Base-by-base conservation (phyloP, 1,140 invertebrate genomes). In the Drosophila micromelanica region DNA sequence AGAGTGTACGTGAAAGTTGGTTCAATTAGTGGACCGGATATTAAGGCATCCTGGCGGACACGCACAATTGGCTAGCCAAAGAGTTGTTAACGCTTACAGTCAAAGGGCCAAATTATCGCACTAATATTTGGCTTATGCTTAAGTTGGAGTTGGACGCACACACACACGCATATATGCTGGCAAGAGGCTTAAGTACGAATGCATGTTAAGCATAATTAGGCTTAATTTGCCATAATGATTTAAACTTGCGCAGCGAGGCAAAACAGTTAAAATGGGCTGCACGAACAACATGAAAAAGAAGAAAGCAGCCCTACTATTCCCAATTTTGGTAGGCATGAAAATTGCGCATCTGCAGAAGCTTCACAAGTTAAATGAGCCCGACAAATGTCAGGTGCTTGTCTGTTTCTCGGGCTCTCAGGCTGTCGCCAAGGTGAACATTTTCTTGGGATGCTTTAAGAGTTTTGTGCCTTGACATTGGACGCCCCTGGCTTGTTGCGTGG, bases 181-280 rank as follows among this genome's bases (percentile, higher is more conserved):
- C 11, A 6, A 40, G 63, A 23, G 72, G 49, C 60, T 48, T 78
- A 89, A 86, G 82, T 86, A 77, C 62, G 68, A 89, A 86, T 89
- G 70, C 84, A 82, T 86, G 82, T 87, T 78, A 69, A 68, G 70
- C 68, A 85, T 89, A 86, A 86, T 86, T 82, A 86, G 77, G 79
- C 65, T 70, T 89, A 86, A 86, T 86, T 86, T 89, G 68, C 65
- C 78, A 72, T 78, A 85, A 86, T 87, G 82, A 87, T 86, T 86
- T 86, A 87, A 86, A 78, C 78, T 78, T 78, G 78, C 67, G 62
- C 68, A 87, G 23, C 82, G 48, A 68, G 46, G 82, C 78, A 81
- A 51, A 86, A 78, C 73, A 87, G 63, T 76, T 76, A 71, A 82
- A 87, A 79, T 75, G 79, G 75, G 43, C 71, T 30, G 30, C 54